Conservation (phyloP, 2,888 invertebrate species). For the Seira sanloemensis region DNA sequence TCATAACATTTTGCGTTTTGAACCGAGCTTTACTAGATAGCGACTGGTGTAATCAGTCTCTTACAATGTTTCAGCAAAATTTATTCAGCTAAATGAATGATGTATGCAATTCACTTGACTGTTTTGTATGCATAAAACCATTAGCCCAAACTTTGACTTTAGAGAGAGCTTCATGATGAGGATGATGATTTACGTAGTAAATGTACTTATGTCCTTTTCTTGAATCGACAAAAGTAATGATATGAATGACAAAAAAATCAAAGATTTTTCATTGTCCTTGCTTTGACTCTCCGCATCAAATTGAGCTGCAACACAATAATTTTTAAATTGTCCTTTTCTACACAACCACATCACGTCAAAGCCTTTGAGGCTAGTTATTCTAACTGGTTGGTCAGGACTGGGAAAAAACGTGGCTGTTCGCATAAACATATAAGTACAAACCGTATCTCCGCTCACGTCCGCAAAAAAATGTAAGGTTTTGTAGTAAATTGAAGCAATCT, state of each 20-base stretch:
- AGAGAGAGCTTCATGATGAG: not conserved
- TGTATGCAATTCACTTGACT: not conserved
- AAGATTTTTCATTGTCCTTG: conserved; percentile 38
- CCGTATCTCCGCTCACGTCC: conserved; percentile 62
- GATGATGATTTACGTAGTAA: not conserved
- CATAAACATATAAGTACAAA: too few relatives aligned
- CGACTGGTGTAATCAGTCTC: conserved; percentile 9
- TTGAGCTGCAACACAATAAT: conserved; percentile 23
- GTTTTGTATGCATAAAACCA: not conserved
- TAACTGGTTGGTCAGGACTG: not conserved
- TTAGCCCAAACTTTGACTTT: not conserved
- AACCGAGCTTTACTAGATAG: not conserved
- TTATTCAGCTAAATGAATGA: not conserved
- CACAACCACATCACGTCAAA: conserved; percentile 45
- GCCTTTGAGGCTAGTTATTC: conserved; percentile 5
- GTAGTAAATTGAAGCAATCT: not conserved
- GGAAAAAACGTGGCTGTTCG: conserved; percentile 6
- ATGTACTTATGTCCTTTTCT: not conserved
- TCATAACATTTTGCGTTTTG: not conserved
- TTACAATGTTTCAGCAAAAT: not conserved
- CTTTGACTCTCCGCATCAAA: conserved; percentile 20
- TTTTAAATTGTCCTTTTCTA: conserved; percentile 13
- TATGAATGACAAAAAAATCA: not conserved
- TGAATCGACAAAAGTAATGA: not conserved
- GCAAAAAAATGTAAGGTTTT: conserved; percentile 16